A percentile compares a stretch with the other conserved stretches of the same genome.
Evolutionary conservation across 2,113 vertebrate genomes (phyloP).

Genomic region (Limanda limanda): DNA sequence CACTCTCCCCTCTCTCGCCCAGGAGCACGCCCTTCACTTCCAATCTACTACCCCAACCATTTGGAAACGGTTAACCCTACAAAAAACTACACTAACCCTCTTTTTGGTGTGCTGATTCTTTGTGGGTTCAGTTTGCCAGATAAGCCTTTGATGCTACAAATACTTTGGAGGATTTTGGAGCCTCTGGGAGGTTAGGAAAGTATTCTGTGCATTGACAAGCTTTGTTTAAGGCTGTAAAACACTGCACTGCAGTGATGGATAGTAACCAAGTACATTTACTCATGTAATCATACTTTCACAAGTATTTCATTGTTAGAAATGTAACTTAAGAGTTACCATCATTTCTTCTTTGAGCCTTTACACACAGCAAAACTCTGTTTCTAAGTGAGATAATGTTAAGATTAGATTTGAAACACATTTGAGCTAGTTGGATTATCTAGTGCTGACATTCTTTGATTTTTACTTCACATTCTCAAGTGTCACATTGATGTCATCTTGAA

Average conservation of each 20-base stretch:
- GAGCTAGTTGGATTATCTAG: no score
- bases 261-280: neutral
- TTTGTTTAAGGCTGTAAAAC: neutral
- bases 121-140: conserved; percentile 61
- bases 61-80: conserved; percentile 85
- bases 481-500: no score
- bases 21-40: conserved; percentile 89
- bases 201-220: conserved; percentile 21
- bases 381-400: no score
- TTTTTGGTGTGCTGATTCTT: conserved; percentile 75
- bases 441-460: no score
- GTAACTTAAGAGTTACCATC: no score
- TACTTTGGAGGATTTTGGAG: conserved; percentile 46
- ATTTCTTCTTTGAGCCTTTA: no score
- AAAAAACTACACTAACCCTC: conserved; percentile 83
- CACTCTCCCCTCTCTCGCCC: conserved; percentile 83
- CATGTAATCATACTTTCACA: no score
- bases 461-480: no score
- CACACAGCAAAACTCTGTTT: no score
- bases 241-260: neutral
- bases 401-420: no score
- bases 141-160: conserved; percentile 66
- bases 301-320: no score
- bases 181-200: conserved; percentile 25
- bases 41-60: conserved; percentile 86